These are phyloP conservation scores for Aricia agestis DNA, from an alignment of 1,140 invertebrate species.

Conservation along the genomic window DNA sequence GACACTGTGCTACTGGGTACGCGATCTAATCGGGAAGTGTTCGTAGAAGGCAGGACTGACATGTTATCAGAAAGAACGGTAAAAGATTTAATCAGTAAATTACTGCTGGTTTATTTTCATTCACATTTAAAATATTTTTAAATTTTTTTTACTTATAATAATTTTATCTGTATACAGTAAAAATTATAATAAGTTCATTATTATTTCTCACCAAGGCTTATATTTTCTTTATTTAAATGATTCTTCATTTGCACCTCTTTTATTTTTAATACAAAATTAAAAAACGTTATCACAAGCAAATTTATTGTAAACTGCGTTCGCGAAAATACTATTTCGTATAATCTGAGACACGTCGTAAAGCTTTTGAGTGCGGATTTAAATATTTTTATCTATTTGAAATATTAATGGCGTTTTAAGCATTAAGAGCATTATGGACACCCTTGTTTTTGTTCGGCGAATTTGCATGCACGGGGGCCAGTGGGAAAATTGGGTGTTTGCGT, in stretches of 20 bases:
- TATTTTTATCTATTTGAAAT: constrained; percentile 67
- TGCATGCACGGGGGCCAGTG: constrained; percentile 51
- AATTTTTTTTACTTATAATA: no score
- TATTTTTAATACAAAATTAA: no score
- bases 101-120: no score
- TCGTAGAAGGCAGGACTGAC: neutral
- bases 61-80: neutral
- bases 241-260: no score
- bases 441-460: constrained; percentile 62
- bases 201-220: no score
- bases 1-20: constrained; percentile 5
- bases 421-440: constrained; percentile 61
- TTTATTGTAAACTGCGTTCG: neutral
- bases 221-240: no score
- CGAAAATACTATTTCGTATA: neutral
- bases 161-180: no score
- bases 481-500: constrained; percentile 41
- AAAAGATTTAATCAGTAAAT: neutral
- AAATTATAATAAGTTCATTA: no score
- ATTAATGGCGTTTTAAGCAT: constrained; percentile 62
- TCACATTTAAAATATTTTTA: no score
- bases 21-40: neutral
- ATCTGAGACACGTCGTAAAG: constrained; percentile 7
- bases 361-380: constrained; percentile 44
- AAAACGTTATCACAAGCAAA: neutral